Conservation (phyloP, 2,797 vertebrate species). For the Brachyalestes nurse region DNA sequence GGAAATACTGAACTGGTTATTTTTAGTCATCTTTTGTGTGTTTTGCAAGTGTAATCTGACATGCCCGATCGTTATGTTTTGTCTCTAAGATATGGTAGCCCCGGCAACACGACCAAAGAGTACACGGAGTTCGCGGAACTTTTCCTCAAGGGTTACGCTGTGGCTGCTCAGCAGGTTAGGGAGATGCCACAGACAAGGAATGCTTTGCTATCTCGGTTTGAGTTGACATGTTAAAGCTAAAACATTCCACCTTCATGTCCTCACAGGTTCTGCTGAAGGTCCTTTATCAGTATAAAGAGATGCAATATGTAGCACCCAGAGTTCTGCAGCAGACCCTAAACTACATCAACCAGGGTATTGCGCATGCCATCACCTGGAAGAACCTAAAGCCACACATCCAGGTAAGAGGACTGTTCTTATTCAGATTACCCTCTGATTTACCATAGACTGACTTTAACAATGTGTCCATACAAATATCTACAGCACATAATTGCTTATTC, state of each 20-base stretch:
- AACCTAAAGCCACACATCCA: slow-evolving; percentile 98
- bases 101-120: slow-evolving; percentile 99
- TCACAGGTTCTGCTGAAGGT: slow-evolving; percentile 95
- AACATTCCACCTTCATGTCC: slow-evolving; percentile 27
- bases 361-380: slow-evolving; percentile 98
- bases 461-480: not conserved
- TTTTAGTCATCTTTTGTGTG: slow-evolving; percentile 37
- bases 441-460: not conserved
- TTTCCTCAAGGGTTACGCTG: slow-evolving; percentile 97
- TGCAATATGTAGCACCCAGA: slow-evolving; percentile 96
- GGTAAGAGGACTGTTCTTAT: slow-evolving; percentile 72
- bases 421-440: not conserved
- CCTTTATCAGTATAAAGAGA: slow-evolving; percentile 96
- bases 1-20: slow-evolving; percentile 44
- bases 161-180: slow-evolving; percentile 92
- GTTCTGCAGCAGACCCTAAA: slow-evolving; percentile 98
- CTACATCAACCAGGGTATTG: slow-evolving; percentile 98
- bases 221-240: not conserved
- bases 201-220: not conserved
- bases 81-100: slow-evolving; percentile 93
- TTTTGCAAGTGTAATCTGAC: slow-evolving; percentile 25
- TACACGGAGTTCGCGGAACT: slow-evolving; percentile 97
- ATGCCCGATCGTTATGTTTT: slow-evolving; percentile 15
- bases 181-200: not conserved
- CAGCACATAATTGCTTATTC: not conserved